Conservation (phyloP, 2,113 vertebrate species). For the Lipotes vexillifer region DNA sequence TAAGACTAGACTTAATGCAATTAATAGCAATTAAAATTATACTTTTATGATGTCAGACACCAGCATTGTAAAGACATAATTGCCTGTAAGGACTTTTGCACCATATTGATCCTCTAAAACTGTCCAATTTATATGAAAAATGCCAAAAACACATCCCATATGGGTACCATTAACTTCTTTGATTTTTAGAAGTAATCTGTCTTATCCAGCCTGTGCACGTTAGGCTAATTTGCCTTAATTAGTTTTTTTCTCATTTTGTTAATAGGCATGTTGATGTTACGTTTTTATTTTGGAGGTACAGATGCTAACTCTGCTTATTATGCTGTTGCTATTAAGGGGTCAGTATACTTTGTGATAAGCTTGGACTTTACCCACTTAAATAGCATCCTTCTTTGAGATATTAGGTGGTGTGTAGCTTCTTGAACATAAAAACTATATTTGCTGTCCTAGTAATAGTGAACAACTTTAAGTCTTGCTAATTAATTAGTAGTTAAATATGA, state of each 20-base stretch:
- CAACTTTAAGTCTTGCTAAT: constrained; percentile 60
- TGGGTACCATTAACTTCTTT: constrained; percentile 86
- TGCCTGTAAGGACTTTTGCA: constrained; percentile 87
- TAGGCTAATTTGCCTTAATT: constrained; percentile 90
- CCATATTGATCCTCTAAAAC: constrained; percentile 88
- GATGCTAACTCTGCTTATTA: constrained; percentile 75
- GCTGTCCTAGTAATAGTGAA: constrained; percentile 37
- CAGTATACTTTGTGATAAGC: constrained; percentile 33
- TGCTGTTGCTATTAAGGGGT: constrained; percentile 67
- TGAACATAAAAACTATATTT: constrained; percentile 21
- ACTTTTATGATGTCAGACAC: constrained; percentile 89
- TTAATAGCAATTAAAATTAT: constrained; percentile 94
- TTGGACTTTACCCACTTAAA: constrained; percentile 39
- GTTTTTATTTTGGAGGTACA: constrained; percentile 75
- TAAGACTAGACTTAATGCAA: constrained; percentile 88
- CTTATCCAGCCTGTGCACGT: constrained; percentile 84
- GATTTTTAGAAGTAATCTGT: constrained; percentile 86
- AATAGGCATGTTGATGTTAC: constrained; percentile 81
- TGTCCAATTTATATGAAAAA: constrained; percentile 90
- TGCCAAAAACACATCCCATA: constrained; percentile 89
- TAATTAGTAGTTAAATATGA: constrained; percentile 71
- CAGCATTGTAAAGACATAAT: constrained; percentile 87
- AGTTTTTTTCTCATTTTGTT: constrained; percentile 86
- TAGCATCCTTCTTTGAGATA: not conserved
- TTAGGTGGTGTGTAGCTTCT: not conserved